Conservation (phyloP, 2,888 invertebrate species). For the Diogma glabrata region DNA sequence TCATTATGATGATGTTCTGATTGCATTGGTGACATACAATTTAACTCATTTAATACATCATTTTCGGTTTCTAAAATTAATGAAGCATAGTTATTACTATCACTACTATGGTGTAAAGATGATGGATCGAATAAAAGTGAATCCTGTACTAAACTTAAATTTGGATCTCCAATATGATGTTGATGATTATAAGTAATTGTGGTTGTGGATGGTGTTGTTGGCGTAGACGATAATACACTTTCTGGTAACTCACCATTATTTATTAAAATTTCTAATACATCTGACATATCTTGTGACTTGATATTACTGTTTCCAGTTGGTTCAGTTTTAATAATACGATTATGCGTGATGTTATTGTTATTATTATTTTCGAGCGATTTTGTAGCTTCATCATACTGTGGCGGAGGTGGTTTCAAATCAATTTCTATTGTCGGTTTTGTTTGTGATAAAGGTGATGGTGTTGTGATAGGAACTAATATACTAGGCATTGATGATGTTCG, state of each 20-base stretch:
- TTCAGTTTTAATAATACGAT: conserved; percentile 13
- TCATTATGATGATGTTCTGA: conserved; percentile 26
- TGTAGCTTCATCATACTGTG: conserved; percentile 61
- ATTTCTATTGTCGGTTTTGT: conserved; percentile 27
- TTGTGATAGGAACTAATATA: conserved; percentile 39
- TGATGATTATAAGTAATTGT: no score
- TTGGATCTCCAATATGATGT: conserved; percentile 13
- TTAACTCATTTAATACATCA: conserved; percentile 20
- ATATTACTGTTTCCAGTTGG: conserved; percentile 23
- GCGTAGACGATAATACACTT: conserved; percentile 55
- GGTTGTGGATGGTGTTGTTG: conserved; percentile 31
- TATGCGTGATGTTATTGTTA: conserved; percentile 21
- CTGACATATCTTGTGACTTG: conserved; percentile 40
- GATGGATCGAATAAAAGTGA: conserved; percentile 15
- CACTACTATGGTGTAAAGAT: conserved; percentile 12
- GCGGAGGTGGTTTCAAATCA: conserved; percentile 40
- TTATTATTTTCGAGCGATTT: conserved; percentile 35
- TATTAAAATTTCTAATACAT: conserved; percentile 86
- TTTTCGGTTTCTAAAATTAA: conserved; percentile 16
- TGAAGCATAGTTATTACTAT: conserved; percentile 14
- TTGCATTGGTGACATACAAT: conserved; percentile 32
- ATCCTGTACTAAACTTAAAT: conserved; percentile 15
- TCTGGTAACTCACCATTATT: conserved; percentile 87
- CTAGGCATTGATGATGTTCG: conserved; percentile 46
- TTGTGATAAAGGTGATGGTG: conserved; percentile 20